Evolutionary conservation across 1,140 invertebrate genomes (phyloP).

Genomic region (Temnothorax nylanderi): DNA sequence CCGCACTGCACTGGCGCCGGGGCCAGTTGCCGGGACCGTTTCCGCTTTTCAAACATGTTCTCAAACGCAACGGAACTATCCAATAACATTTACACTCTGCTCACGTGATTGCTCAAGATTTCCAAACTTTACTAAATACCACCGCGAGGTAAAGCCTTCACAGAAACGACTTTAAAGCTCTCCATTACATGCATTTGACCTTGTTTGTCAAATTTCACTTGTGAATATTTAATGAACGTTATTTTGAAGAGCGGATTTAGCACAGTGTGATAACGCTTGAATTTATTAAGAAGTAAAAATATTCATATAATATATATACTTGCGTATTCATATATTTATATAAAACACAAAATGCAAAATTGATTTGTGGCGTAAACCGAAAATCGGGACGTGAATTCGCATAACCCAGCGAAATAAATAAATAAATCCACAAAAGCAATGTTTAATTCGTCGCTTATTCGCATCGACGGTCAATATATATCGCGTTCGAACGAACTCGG

Average conservation of each 20-base stretch:
- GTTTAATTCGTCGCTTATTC: conserved; percentile 36
- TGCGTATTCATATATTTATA: neutral
- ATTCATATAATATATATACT: neutral
- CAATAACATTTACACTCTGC: conserved; percentile 49
- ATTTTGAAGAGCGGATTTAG: neutral
- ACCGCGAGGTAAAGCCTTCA: neutral
- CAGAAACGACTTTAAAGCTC: neutral
- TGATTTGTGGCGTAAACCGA: conserved; percentile 1
- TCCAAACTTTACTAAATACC: conserved; percentile 42
- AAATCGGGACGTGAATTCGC: neutral
- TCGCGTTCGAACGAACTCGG: conserved; percentile 57
- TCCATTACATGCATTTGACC: neutral
- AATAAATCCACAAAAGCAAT: conserved; percentile 29
- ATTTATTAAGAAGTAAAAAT: neutral
- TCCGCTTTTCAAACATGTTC: conserved; percentile 42
- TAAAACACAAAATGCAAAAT: neutral
- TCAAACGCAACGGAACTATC: conserved; percentile 43
- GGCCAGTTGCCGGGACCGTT: conserved; percentile 18
- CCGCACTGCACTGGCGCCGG: neutral
- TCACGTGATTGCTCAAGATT: conserved; percentile 33
- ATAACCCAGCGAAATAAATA: conserved; percentile 20
- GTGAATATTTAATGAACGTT: neutral
- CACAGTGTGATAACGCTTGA: neutral
- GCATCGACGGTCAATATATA: conserved; percentile 6
- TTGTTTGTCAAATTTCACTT: conserved; percentile 15